A percentile compares a stretch with the other conserved stretches of the same genome.
These are phyloP conservation scores for Oncorhynchus clarkii DNA, from an alignment of 2,113 vertebrate species.

Conservation along the genomic window DNA sequence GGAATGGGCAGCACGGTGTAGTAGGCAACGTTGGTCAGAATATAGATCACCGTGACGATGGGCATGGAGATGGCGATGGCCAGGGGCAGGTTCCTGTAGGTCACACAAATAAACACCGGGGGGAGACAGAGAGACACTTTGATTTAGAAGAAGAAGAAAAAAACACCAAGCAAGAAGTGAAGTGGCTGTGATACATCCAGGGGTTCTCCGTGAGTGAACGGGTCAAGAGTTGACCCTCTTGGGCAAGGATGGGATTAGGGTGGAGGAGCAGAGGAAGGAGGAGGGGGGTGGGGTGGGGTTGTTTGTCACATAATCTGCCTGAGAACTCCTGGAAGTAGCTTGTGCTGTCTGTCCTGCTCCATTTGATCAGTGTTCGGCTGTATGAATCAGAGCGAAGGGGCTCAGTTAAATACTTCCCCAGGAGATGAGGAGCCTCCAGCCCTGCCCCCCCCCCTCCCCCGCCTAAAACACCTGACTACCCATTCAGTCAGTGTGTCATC, in stretches of 20 bases:
- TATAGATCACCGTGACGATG: constrained; percentile 88
- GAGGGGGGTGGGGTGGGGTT: not conserved
- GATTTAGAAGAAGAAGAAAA: not conserved
- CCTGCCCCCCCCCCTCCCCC: not conserved
- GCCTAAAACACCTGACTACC: not conserved
- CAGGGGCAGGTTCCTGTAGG: constrained; percentile 85
- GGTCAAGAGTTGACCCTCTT: constrained; percentile 20
- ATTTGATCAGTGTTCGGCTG: constrained; percentile 24
- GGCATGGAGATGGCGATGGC: constrained; percentile 93
- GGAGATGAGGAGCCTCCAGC: not conserved
- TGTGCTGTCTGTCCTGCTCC: constrained; percentile 40
- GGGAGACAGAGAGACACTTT: constrained; percentile 42
- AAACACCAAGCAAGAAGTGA: not conserved
- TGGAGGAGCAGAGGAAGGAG: not conserved
- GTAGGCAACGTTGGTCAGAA: constrained; percentile 91
- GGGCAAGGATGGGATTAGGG: not conserved
- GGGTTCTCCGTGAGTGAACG: constrained; percentile 5
- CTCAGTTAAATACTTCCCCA: not conserved
- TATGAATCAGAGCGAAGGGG: constrained; percentile 16
- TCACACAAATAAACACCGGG: constrained; percentile 53
- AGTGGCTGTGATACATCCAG: not conserved
- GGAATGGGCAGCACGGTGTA: constrained; percentile 83
- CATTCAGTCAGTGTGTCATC: not conserved
- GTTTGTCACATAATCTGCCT: constrained; percentile 58
- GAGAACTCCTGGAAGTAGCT: constrained; percentile 40